phyloP scores from a whole-genome alignment of 2,888 invertebrate species.

The Sycophila texana region DNA sequence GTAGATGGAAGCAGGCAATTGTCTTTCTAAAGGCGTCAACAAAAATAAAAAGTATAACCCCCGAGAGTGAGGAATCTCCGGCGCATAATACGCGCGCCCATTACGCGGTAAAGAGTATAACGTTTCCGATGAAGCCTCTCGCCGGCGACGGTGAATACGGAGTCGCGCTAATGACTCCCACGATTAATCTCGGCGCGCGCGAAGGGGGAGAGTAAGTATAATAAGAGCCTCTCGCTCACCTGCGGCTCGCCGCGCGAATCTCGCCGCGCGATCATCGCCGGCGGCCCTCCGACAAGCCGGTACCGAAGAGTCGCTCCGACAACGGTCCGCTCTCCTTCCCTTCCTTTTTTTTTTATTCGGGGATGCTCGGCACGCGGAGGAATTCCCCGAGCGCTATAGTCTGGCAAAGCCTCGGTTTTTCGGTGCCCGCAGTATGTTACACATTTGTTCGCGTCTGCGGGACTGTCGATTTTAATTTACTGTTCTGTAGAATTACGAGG shows the following conservation, averaged over 20 bases:
- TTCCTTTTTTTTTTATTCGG: slow-evolving; percentile 6
- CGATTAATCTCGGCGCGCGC: slow-evolving; percentile 33
- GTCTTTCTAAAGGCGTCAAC: no score
- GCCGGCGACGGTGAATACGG: not conserved
- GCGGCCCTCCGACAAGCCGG: slow-evolving; percentile 1
- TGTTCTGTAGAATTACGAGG: not conserved
- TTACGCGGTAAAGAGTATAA: not conserved
- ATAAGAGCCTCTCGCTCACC: slow-evolving; percentile 9
- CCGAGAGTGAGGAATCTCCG: no score
- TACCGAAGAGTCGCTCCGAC: not conserved
- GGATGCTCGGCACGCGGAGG: not conserved
- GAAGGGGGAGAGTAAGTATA: not conserved
- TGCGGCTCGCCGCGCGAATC: slow-evolving; percentile 11
- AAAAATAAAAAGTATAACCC: no score
- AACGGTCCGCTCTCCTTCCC: not conserved
- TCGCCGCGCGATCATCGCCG: slow-evolving; percentile 18
- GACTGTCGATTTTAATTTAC: not conserved
- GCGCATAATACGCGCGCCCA: no score
- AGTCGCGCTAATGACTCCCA: slow-evolving; percentile 43
- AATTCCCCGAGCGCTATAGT: not conserved
- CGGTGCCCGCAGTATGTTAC: not conserved
- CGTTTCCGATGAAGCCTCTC: slow-evolving; percentile 1
- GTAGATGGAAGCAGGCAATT: no score
- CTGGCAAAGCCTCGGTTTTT: not conserved
- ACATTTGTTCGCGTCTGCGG: not conserved